Conservation (phyloP, 2,113 vertebrate species). For the Heliornis fulica region DNA sequence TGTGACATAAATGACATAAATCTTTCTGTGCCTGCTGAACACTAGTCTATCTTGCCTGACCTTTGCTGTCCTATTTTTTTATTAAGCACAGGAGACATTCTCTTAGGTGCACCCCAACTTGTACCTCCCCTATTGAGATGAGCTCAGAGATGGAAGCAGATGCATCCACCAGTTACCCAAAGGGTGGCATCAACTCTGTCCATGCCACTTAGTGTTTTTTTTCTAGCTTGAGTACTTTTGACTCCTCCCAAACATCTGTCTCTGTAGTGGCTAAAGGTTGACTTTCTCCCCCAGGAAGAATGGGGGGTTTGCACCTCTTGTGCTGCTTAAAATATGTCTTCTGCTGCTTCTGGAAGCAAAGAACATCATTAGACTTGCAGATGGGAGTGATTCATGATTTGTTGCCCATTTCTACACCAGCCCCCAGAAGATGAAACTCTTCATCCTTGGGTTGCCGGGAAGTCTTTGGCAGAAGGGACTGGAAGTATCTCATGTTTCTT, state of each 20-base stretch:
- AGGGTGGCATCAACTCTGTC: not conserved
- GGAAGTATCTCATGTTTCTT: not conserved
- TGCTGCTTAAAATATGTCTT: not conserved
- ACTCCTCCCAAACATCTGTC: not conserved
- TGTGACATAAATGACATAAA: no score
- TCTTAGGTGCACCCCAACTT: not conserved
- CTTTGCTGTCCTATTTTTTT: not conserved
- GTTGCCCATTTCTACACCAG: not conserved
- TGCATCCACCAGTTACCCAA: not conserved
- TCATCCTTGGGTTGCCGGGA: not conserved
- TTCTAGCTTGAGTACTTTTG: not conserved
- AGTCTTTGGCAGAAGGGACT: not conserved
- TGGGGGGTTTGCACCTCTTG: fast-evolving
- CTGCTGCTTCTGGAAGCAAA: not conserved
- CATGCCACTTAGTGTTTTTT: not conserved
- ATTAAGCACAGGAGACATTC: not conserved
- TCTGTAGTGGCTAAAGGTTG: not conserved
- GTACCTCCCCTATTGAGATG: fast-evolving
- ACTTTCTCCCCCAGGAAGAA: not conserved
- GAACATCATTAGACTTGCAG: not conserved
- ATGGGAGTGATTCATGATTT: fast-evolving
- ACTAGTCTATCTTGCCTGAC: not conserved
- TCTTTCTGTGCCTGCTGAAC: not conserved
- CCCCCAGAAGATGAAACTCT: not conserved
- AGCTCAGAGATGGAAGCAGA: not conserved